These are phyloP conservation scores for Parasteatoda lunata DNA, from an alignment of 2,888 invertebrate species.

Conservation along the genomic window DNA sequence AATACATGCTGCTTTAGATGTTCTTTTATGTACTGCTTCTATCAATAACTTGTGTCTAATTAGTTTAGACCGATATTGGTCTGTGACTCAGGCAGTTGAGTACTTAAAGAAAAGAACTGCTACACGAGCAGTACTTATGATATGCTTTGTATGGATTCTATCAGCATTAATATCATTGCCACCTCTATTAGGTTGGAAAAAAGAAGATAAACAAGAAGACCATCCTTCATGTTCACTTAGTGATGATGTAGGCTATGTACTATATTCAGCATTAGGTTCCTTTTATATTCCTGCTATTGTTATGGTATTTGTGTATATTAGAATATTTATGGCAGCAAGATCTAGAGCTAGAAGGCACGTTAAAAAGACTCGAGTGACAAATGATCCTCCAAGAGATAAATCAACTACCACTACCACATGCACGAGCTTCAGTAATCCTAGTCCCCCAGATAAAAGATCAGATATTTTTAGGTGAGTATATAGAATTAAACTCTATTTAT, in stretches of 20 bases:
- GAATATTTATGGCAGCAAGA: conserved; percentile 97
- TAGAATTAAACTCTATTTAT: background rate
- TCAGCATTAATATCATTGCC: conserved; percentile 96
- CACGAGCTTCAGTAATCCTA: conserved; percentile 72
- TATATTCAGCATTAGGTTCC: conserved; percentile 96
- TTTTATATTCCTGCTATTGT: conserved; percentile 99
- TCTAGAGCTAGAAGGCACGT: conserved; percentile 89
- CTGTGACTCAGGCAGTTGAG: conserved; percentile 93
- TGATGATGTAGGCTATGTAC: conserved; percentile 96
- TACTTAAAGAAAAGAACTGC: conserved; percentile 95
- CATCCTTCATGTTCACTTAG: conserved; percentile 82
- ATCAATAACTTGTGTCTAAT: conserved; percentile 98
- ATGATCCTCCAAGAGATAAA: conserved; percentile 71
- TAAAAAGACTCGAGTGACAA: conserved; percentile 70
- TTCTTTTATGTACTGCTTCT: conserved; percentile 94
- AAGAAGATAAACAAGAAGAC: conserved; percentile 73
- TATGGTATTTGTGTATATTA: conserved; percentile 99
- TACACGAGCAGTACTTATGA: conserved; percentile 92
- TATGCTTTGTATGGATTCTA: conserved; percentile 95
- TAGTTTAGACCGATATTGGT: conserved; percentile 96
- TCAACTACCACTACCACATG: conserved; percentile 72
- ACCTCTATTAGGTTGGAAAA: conserved; percentile 95
- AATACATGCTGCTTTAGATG: conserved; percentile 96
- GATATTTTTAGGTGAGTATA: conserved; percentile 47
- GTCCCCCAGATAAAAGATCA: conserved; percentile 65